Conservation (phyloP, 92 coral and sea anemone genomes). For the Epizoanthus ramosus region DNA sequence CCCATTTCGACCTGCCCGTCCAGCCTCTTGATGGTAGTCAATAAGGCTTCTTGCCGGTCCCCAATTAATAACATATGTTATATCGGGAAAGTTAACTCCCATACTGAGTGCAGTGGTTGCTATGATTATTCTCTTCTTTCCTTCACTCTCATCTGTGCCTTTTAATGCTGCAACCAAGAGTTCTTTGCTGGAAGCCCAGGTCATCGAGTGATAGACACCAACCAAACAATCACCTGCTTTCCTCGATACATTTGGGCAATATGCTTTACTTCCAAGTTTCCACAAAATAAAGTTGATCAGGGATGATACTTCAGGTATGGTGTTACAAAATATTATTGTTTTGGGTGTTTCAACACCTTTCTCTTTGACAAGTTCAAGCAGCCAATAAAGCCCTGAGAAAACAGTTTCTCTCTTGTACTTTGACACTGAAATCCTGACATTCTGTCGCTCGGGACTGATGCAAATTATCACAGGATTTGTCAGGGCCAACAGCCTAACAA, state of each 20-base stretch:
- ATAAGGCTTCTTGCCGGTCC: constrained; percentile 55
- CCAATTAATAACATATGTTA: constrained; percentile 53
- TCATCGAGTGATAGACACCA: constrained; percentile 23
- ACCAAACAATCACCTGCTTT: background rate
- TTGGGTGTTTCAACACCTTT: background rate
- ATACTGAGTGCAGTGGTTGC: constrained; percentile 57
- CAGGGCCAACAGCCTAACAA: constrained; percentile 22
- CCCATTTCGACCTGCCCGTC: constrained; percentile 74
- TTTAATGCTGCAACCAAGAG: constrained; percentile 42
- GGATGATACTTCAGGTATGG: constrained; percentile 6
- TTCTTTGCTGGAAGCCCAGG: constrained; percentile 47
- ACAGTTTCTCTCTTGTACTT: background rate
- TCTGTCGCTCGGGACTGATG: constrained; percentile 8
- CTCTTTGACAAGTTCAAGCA: background rate
- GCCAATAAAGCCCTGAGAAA: constrained; percentile 4
- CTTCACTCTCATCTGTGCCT: constrained; percentile 15
- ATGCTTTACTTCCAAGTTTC: background rate
- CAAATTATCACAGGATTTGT: constrained; percentile 3
- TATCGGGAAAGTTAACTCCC: constrained; percentile 61
- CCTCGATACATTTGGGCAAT: background rate
- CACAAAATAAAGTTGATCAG: constrained; percentile 4
- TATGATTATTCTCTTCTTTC: constrained; percentile 27
- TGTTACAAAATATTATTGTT: constrained; percentile 19
- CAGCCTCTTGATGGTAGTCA: constrained; percentile 62
- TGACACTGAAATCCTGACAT: background rate